Percentiles rank a stretch among this genome's conserved stretches.
Conservation (phyloP, 1,140 invertebrate species). For the Brachionus angularis region DNA sequence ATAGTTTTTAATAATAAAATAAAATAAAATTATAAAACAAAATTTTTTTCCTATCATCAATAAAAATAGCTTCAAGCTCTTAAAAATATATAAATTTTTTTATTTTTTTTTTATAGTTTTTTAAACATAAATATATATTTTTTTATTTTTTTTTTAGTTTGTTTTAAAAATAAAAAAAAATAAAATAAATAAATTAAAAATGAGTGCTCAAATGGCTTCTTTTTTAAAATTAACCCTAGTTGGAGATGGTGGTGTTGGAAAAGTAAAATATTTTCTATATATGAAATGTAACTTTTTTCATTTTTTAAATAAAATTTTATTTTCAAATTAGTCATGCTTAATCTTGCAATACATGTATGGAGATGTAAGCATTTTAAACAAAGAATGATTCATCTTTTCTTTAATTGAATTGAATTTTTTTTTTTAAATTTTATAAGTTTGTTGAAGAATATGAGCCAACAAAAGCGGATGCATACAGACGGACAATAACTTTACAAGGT, state of each 20-base stretch:
- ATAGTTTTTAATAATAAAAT: too few species aligned
- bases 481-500: constrained; percentile 85
- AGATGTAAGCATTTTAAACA: constrained; percentile 69
- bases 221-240: constrained; percentile 99
- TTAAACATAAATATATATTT: too few species aligned
- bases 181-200: constrained; percentile 53
- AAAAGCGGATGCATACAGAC: constrained; percentile 98
- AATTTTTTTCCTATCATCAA: too few species aligned
- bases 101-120: too few species aligned
- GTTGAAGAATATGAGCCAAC: constrained; percentile 99
- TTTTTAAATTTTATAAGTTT: constrained; percentile 67
- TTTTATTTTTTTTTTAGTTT: background rate
- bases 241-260: constrained; percentile 95
- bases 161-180: background rate
- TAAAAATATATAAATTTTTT: too few species aligned
- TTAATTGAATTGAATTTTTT: background rate
- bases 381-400: background rate
- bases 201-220: constrained; percentile 70
- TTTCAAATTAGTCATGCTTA: constrained; percentile 95
- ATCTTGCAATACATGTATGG: constrained; percentile 99
- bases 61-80: too few species aligned
- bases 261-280: too few species aligned
- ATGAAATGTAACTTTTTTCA: too few species aligned
- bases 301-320: too few species aligned
- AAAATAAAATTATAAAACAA: too few species aligned